Evolutionary conservation across 2,113 vertebrate species (phyloP), one percentile per base, ranked within the genome.

Genomic region (Spermophilus dauricus): DNA sequence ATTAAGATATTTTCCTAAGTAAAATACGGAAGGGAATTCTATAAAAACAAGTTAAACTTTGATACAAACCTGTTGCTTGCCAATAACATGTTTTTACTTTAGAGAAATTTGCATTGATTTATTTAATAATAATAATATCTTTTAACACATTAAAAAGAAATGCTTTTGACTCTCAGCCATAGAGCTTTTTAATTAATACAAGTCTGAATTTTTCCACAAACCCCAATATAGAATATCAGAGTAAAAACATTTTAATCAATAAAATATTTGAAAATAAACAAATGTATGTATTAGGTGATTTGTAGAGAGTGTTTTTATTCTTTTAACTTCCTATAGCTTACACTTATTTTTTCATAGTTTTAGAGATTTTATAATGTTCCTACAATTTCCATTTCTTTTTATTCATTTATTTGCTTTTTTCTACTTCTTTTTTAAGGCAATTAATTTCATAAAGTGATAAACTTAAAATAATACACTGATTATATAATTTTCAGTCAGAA

Each of bases 81-180:
- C 28, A 93, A 89, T 93, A 63, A 12, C 28, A 70, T 42, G 9
- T 30, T 51, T 18, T 70, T 75, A 65, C 6, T 78, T 70, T 84
- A 85, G 6, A 78, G 5, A n/a, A 28, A 58, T 7, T 69, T 83
- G 18, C 1, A 73, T 48, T 83, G 81, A 73, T 88, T 96, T 93
- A 81, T 61, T 39, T 89, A 77, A 20, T 75, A 93, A 81, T 28
- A 42, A 67, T 76, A 53, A 75, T 70, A 4, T 2, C 17, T 53
- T 82, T 67, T 9, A 76, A 58, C 32, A 53, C 24, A 17, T 61
- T 92, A 56, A 4, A 85, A 85, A 63, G 4, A 83, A 94, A 96
- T 42, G 0, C 34, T 80, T 93, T 61, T 69, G 30, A 34, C 18
- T 34, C 0, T 22, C 6, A 65, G 20, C 63, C 67, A n/a, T 56